A percentile compares a stretch with the other conserved stretches of the same genome.
Conservation (phyloP, 1,140 invertebrate genomes). For the Laodelphax striatellus region DNA sequence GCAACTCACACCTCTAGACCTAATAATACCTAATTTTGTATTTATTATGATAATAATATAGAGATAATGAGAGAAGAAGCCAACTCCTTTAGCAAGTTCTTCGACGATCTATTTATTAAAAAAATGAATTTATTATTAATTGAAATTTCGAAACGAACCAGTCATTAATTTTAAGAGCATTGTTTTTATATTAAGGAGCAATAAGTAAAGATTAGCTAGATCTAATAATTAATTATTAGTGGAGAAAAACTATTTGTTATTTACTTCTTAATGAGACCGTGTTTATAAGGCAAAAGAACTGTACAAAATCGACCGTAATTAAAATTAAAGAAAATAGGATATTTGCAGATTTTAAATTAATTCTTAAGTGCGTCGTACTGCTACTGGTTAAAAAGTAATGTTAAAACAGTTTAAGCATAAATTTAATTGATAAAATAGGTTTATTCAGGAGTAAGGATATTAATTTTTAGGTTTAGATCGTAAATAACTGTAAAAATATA, state of each 20-base stretch:
- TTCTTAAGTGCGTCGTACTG: slow-evolving; percentile 16
- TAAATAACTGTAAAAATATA: slow-evolving; percentile 14
- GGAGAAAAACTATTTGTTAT: slow-evolving; percentile 7
- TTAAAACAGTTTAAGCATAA: slow-evolving; percentile 10
- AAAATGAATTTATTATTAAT: slow-evolving; percentile 1
- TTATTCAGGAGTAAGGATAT: slow-evolving; percentile 23
- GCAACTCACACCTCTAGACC: neutral
- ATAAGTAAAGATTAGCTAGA: slow-evolving; percentile 12
- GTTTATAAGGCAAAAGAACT: slow-evolving; percentile 11
- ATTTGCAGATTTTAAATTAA: slow-evolving; percentile 19
- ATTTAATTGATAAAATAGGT: slow-evolving; percentile 21
- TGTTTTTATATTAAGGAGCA: slow-evolving; percentile 23
- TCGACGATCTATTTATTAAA: slow-evolving; percentile 3
- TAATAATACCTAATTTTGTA: slow-evolving; percentile 6
- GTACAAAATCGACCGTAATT: slow-evolving; percentile 17
- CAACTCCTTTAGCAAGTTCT: neutral
- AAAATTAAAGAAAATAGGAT: slow-evolving; percentile 23
- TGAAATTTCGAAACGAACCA: slow-evolving; percentile 15
- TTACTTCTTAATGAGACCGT: slow-evolving; percentile 21
- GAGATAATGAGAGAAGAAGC: slow-evolving; percentile 8
- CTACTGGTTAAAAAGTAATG: slow-evolving; percentile 20
- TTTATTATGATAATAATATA: slow-evolving; percentile 18
- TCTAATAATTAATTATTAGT: neutral
- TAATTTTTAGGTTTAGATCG: slow-evolving; percentile 24
- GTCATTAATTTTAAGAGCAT: slow-evolving; percentile 26